These are phyloP conservation scores for Solea solea DNA, from an alignment of 2,113 vertebrate species.

Conservation along the genomic window DNA sequence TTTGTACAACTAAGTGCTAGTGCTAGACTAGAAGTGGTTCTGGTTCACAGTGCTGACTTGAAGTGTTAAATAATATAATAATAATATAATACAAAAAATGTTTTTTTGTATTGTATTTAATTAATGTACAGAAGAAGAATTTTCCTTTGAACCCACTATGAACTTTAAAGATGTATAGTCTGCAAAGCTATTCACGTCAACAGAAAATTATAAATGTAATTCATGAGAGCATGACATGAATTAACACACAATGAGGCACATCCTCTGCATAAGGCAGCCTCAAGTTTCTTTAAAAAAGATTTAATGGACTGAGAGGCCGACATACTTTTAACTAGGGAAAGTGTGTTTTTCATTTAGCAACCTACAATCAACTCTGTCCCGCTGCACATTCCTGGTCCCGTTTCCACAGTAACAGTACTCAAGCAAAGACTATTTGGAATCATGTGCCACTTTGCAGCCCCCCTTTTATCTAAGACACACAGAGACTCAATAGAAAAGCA, in stretches of 20 bases:
- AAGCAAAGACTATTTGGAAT: conserved; percentile 78
- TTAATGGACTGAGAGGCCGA: conserved; percentile 64
- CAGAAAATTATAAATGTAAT: conserved; percentile 20
- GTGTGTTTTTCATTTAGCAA: conserved; percentile 77
- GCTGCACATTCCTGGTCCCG: conserved; percentile 70
- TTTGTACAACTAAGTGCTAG: too few species aligned
- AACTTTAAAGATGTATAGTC: not conserved
- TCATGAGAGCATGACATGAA: conserved; percentile 46
- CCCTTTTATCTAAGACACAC: conserved; percentile 54
- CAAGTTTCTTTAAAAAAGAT: conserved; percentile 64
- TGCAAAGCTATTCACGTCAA: not conserved
- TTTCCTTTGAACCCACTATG: too few species aligned
- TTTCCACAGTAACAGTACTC: conserved; percentile 74
- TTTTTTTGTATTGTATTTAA: too few species aligned
- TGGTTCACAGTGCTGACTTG: too few species aligned
- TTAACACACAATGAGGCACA: conserved; percentile 49
- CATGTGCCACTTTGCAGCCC: conserved; percentile 73
- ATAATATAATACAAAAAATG: too few species aligned
- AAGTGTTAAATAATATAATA: too few species aligned
- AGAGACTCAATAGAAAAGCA: conserved; percentile 23
- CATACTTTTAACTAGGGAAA: conserved; percentile 73
- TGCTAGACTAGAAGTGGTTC: too few species aligned
- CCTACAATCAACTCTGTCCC: conserved; percentile 77
- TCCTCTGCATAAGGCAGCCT: conserved; percentile 54
- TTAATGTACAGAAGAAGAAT: too few species aligned